Base-by-base conservation (phyloP, 2,888 invertebrate genomes). In the Scaptomyza polygonia region DNA sequence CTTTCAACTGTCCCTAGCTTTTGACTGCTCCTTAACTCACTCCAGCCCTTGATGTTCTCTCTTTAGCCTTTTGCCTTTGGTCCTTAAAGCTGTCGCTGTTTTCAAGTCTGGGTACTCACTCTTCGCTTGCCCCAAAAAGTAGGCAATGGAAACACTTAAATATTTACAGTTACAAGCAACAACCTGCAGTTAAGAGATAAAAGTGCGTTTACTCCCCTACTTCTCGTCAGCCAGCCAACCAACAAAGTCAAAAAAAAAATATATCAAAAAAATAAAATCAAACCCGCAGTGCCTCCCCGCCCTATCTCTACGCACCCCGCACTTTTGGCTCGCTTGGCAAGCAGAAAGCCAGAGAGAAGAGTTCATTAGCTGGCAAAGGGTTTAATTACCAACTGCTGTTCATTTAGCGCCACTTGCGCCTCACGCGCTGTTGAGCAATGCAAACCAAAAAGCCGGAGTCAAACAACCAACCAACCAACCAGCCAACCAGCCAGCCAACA, bases 321-420 rank as follows among this genome's bases (percentile, higher is more conserved):
- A 30, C 47, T 30, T 18, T 61, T 44, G 59, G 42, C 48, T 27
- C 16, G 16, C 39, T 16, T 39, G 8, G 8, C 34, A 16, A 8
- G 14, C 14, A 36, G 36, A 34, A 0, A 34, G 55, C 47, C 47
- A 68, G 77, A 77, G 85, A 90, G 90, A 78, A 79, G 85, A 90
- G 90, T 90, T 89, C 89, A 90, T 89, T 89, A 89, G 88, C 86
- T 84, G 78, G 89, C 89, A 88, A 90, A 89, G 89, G 89, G 89
- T 86, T 74, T 89, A 91, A 91, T 91, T 91, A 91, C 91, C 90
- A 91, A 89, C 90, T 90, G 51, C 91, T 89, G 90, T 90, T 91
- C 90, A 91, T 90, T 91, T 91, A 90, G 90, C 90, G 88, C 88
- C 91, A 91, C 91, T 91, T 89, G 90, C 76, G 73, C 90, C 90